Base-by-base conservation (phyloP, 2,888 invertebrate genomes). In the Conops quadrifasciatus region DNA sequence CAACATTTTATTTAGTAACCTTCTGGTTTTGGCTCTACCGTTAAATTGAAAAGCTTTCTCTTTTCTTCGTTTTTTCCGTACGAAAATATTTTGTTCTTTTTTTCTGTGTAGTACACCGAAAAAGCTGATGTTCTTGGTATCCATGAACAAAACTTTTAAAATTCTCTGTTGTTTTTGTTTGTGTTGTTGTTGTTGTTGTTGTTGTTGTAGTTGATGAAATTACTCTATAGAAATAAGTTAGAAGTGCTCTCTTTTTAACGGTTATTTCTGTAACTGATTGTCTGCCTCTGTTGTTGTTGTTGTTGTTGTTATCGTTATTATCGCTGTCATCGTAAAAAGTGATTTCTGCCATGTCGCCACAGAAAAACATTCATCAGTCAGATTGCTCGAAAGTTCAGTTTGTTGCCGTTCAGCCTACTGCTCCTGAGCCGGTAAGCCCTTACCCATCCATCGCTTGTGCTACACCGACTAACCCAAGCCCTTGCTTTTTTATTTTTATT, bases 221-320 rank as follows among this genome's bases (percentile, higher is more conserved):
- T n/a, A n/a, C n/a, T n/a, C n/a, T n/a, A n/a, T n/a, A n/a, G n/a
- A n/a, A n/a, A n/a, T n/a, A n/a, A n/a, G n/a, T n/a, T n/a, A n/a
- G 51, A 30, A 51, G 11, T 11, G 28, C 9, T 36, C n/a, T 43
- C 5, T 4, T 7, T 24, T 36, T 24, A 13, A 2, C 62, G 26
- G 21, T 16, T 26, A 45, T 15, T 60, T 56, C 9, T 28, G 65
- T 65, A 64, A 45, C 62, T 67, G 51, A 53, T 64, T 45, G 9
- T 64, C 21, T 62, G 21, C 1, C 13, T 9, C 16, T 28, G 49
- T 53, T 19, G 62, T 11, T 26, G 28, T 13, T 53, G 53, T 53
- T 53, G 21, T 53, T 53, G n/a, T n/a, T 53, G 13, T n/a, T 53
- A n/a, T n/a, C n/a, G n/a, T n/a, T n/a, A 9, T 53, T 53, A 11